Evolutionary conservation across 2,888 invertebrate genomes (phyloP), one percentile per base, ranked within the genome.

Genomic region (Heteromurus nitidus): DNA sequence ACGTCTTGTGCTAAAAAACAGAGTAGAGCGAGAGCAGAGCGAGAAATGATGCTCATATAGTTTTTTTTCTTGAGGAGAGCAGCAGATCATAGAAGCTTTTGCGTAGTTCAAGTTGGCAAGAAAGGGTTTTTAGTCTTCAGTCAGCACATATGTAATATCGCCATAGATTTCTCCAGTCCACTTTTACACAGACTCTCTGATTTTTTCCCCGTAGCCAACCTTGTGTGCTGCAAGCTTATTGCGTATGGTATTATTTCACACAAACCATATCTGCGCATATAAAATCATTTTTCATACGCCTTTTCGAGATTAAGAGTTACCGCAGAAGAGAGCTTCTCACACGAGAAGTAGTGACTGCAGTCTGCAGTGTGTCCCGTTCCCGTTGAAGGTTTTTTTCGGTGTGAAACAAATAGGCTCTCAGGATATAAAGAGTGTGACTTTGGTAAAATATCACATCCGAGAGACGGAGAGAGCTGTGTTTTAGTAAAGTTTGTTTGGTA

Each of bases 21-120:
- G n/a, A n/a, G n/a, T n/a, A 42, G 28, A 64, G 30, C 36, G 24
- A 62, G 31, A 62, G 31, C 7, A 11, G 22, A 55, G 62, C 26
- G 72, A 20, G 62, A 62, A 30, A 62, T 60, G 60, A 28, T 60
- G 16, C 18, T 0, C 2, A 7, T 20, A 73, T 11, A 60, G 28
- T 60, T 36, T 20, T 30, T 30, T n/a, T 47, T 36, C 42, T n/a
- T n/a, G n/a, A n/a, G n/a, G 68, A 53, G 16, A 62, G 28, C 42
- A 72, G 30, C 64, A 73, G 73, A 73, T 73, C 73, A 60, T n/a
- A 11, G 20, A n/a, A 70, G 50, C 64, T 64, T 50, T 73, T 64
- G 64, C 50, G 73, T 64, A 73, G 73, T 36, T 64, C 73, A 53
- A 24, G 64, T 73, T 73, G 62, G 50, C 36, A 73, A 73, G n/a